phyloP scores from a whole-genome alignment of 1,140 invertebrate genomes.

The Pemphigus obesinymphae region DNA sequence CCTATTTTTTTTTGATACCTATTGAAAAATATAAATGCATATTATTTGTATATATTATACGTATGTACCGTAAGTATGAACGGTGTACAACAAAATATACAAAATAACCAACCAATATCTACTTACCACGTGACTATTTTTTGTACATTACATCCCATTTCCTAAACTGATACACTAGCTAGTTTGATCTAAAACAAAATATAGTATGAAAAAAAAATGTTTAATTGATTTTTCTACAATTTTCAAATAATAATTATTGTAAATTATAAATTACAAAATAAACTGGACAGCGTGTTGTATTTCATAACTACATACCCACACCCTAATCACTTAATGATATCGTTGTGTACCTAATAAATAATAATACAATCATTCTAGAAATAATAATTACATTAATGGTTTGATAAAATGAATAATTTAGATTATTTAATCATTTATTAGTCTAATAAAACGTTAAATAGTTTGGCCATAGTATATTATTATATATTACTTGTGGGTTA shows the following conservation, averaged over 20 bases:
- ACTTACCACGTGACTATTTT: constrained; percentile 39
- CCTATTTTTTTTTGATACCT: constrained; percentile 88
- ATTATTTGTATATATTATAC: neutral
- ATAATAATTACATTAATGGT: neutral
- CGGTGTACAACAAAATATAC: no score
- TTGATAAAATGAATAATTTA: neutral
- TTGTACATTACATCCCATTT: constrained; percentile 41
- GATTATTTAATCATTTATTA: neutral
- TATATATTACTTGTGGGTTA: no score
- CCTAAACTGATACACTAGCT: constrained; percentile 28
- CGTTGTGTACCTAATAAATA: no score
- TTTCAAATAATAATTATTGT: neutral
- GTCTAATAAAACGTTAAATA: neutral
- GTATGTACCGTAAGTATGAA: no score
- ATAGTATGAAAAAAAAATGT: no score
- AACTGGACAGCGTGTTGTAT: neutral
- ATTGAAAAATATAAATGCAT: neutral
- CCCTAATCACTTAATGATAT: neutral
- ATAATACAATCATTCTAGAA: neutral
- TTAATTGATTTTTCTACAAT: neutral
- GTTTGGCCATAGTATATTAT: no score
- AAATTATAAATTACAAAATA: neutral
- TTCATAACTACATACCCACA: neutral
- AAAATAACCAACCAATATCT: neutral
- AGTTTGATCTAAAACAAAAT: constrained; percentile 25